Percentiles rank a stretch among this genome's conserved stretches.
phyloP scores from a whole-genome alignment of 2,888 invertebrate species.

The Rapana venosa region DNA sequence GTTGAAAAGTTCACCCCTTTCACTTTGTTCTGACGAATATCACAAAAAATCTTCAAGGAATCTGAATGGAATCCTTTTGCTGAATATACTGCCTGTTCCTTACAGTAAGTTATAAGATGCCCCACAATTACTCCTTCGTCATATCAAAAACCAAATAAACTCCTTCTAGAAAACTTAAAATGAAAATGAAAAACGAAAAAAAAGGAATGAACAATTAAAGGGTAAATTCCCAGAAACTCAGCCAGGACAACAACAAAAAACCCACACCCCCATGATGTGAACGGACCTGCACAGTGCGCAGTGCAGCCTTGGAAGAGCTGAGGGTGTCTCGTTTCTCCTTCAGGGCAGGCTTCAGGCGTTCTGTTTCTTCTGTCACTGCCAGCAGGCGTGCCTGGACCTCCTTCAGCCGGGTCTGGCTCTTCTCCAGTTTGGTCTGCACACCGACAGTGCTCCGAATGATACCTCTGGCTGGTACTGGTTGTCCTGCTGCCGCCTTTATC shows the following conservation, averaged over 20 bases:
- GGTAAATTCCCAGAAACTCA: too few relatives aligned
- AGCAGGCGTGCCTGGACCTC: slow-evolving; percentile 61
- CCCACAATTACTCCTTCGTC: too few relatives aligned
- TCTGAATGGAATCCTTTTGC: too few relatives aligned
- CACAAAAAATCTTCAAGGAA: too few relatives aligned
- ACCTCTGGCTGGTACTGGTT: too few relatives aligned
- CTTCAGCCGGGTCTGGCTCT: slow-evolving; percentile 57
- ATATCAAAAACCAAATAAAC: background rate
- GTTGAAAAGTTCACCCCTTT: too few relatives aligned
- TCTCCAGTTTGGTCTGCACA: slow-evolving; percentile 63
- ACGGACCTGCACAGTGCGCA: background rate
- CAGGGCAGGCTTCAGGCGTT: slow-evolving; percentile 62
- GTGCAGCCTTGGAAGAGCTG: slow-evolving; percentile 52
- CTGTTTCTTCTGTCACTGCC: slow-evolving; percentile 62
- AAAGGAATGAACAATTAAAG: background rate
- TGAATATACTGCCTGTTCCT: too few relatives aligned
- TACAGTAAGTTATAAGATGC: too few relatives aligned
- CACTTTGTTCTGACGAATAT: too few relatives aligned
- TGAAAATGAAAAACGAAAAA: background rate
- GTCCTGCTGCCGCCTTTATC: too few relatives aligned
- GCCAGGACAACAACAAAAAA: background rate
- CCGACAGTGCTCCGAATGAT: too few relatives aligned
- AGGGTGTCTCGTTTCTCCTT: slow-evolving; percentile 57
- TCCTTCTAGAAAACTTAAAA: background rate
- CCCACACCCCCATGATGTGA: background rate